Conservation (phyloP, 2,797 vertebrate genomes). For the Nyctalus aviator region DNA sequence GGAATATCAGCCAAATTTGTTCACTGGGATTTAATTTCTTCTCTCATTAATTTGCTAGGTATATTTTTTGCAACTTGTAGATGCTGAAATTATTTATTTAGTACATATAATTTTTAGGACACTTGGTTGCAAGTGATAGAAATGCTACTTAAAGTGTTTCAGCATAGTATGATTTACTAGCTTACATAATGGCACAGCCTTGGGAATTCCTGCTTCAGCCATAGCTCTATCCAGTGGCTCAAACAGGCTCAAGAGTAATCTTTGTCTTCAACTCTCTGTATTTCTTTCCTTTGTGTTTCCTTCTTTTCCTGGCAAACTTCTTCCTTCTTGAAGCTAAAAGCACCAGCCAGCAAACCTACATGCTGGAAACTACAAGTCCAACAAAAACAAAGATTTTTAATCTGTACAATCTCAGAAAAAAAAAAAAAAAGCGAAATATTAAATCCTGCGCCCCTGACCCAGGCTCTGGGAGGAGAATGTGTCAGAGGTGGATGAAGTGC, state of each 20-base stretch:
- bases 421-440: background rate
- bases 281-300: background rate
- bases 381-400: background rate
- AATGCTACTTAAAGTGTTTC: background rate
- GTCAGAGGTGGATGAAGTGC: background rate
- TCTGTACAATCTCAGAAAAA: background rate
- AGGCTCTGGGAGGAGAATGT: background rate
- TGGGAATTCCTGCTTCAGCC: background rate
- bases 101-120: background rate
- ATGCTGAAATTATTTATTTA: background rate
- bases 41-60: conserved; percentile 9
- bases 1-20: background rate
- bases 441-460: background rate
- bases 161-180: background rate
- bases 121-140: background rate
- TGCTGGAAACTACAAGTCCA: background rate
- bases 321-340: background rate
- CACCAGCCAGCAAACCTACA: background rate
- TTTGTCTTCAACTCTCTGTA: background rate
- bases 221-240: background rate
- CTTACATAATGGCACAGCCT: background rate
- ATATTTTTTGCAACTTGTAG: background rate
- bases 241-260: background rate
- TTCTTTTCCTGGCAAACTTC: background rate
- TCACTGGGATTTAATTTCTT: conserved; percentile 8